These are phyloP conservation scores for Lycocorax pyrrhopterus DNA, from an alignment of 2,113 vertebrate genomes.

Conservation along the genomic window DNA sequence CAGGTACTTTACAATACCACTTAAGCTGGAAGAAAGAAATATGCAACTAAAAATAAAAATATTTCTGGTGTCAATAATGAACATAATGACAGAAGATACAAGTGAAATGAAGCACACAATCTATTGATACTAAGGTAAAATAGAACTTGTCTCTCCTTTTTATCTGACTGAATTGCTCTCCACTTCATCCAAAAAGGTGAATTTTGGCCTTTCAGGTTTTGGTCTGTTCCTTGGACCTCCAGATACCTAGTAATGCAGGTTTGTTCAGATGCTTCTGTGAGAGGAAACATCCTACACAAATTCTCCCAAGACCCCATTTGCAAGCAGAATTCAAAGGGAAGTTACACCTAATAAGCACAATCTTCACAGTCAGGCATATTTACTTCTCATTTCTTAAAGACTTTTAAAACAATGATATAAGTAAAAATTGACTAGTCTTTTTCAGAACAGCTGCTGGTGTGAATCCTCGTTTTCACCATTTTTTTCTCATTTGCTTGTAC, in stretches of 20 bases:
- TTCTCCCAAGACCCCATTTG: neutral
- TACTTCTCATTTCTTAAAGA: neutral
- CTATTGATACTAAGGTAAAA: neutral
- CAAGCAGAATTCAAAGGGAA: neutral
- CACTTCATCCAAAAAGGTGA: neutral
- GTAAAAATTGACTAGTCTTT: neutral
- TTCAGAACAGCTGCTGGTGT: neutral
- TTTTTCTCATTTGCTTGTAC: neutral
- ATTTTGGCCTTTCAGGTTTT: neutral
- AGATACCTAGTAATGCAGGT: fast-evolving
- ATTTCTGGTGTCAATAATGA: neutral
- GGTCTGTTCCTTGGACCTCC: neutral
- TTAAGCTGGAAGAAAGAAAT: neutral
- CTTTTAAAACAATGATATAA: neutral
- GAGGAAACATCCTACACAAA: neutral
- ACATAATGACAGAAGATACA: neutral
- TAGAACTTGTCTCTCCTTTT: neutral
- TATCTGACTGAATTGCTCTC: neutral
- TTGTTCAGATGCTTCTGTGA: neutral
- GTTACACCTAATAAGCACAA: neutral
- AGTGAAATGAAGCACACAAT: neutral
- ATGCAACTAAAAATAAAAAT: neutral
- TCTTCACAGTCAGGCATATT: neutral
- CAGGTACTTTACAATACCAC: neutral
- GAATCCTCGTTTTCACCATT: neutral